Base-by-base conservation (phyloP, 1,140 invertebrate species). In the Nasonia vitripennis region DNA sequence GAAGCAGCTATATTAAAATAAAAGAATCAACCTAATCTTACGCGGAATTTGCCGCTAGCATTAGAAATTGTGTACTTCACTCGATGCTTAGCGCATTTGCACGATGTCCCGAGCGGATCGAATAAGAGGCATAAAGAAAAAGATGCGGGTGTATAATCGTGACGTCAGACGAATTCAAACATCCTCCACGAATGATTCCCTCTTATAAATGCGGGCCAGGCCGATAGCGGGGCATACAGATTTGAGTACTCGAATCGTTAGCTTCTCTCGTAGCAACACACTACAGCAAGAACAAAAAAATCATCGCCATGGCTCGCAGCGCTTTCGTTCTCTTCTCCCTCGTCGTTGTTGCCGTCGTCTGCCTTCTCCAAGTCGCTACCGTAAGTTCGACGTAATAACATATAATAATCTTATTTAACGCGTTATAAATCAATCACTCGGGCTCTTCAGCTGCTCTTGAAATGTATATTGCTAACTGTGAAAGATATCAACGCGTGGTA, bases 331-430 rank as follows among this genome's bases (percentile, higher is more conserved):
- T 78, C 20, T 48, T 78, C 45, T 78, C 75, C 7, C 45, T 78
- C 20, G 9, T 78, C 12, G 41, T 78, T 51, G 41, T 78, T 51
- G n/a, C 45, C 17, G 11, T 51, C 14, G n/a, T 78, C 14, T 78
- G 75, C 45, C 45, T 78, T 23, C 45, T 78, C 23, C 45, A 78
- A 78, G 9, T 78, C 7, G 41, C 75, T 48, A 78, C 41, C 17
- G 75, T 78, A 78, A 78, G 75, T 78, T 62, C 55, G 17, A 62
- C 55, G 17, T 62, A 62, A 62, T 62, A 62, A n/a, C 55, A 62
- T 62, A 62, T 62, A 62, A 62, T 62, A 62, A 62, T 62, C 55
- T 20, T 62, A 62, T 62, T 62, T 62, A 62, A 62, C 55, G 20
- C 55, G 55, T 62, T 62, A 62, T 62, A 62, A 62, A 62, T 62